Percentiles rank a stretch among this genome's conserved stretches.
Conservation (phyloP, 2,113 vertebrate genomes). For the Bothrops jararaca region DNA sequence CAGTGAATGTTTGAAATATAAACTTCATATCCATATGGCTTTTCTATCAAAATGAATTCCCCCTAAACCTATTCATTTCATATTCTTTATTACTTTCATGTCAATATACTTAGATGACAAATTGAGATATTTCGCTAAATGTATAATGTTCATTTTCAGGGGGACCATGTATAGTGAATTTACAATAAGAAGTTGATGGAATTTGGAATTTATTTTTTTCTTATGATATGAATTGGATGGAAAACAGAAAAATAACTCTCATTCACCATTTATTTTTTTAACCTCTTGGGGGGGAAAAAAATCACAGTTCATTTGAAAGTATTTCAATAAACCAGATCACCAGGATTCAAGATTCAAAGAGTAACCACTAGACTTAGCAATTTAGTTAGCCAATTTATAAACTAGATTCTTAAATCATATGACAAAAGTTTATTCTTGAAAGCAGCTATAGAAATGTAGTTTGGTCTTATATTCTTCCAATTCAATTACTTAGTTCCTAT, state of each 20-base stretch:
- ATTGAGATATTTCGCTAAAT: conserved; percentile 53
- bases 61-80: conserved; percentile 22
- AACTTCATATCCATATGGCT: conserved; percentile 17
- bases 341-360: background rate
- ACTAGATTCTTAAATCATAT: conserved; percentile 27
- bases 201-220: conserved; percentile 45
- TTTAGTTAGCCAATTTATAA: conserved; percentile 23
- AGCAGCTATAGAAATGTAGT: background rate
- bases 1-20: conserved; percentile 9
- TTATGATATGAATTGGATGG: conserved; percentile 32
- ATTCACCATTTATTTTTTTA: conserved; percentile 35
- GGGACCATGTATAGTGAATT: conserved; percentile 46
- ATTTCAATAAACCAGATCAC: conserved; percentile 24
- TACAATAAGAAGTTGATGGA: conserved; percentile 44
- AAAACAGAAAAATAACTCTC: conserved; percentile 42
- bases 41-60: background rate
- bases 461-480: background rate
- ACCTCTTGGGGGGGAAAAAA: background rate
- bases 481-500: background rate
- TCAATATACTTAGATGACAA: conserved; percentile 46
- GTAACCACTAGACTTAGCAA: background rate
- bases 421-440: conserved; percentile 16
- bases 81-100: conserved; percentile 46
- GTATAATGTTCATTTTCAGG: conserved; percentile 52
- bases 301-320: conserved; percentile 33